A percentile compares a stretch with the other conserved stretches of the same genome.
Evolutionary conservation across 1,140 invertebrate species (phyloP).

Genomic region (Tribolium madens): DNA sequence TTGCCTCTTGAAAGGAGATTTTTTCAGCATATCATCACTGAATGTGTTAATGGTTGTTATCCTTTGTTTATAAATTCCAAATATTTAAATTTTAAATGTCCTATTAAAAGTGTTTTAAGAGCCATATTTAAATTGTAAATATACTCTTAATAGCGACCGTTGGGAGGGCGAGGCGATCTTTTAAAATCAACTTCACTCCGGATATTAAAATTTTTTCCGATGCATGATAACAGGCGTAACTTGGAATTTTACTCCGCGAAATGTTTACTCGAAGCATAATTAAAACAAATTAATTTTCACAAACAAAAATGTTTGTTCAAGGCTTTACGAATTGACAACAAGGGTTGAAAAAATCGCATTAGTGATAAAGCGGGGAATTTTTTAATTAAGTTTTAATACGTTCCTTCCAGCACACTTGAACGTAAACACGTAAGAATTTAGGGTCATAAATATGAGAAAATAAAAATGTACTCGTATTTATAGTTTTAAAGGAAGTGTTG

Average conservation of each 20-base stretch:
- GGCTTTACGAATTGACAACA: too few relatives aligned
- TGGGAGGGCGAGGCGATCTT: conserved; percentile 1
- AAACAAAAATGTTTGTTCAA: background rate
- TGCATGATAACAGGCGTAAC: conserved; percentile 20
- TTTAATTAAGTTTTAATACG: too few relatives aligned
- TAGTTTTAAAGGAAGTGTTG: too few relatives aligned
- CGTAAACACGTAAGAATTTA: too few relatives aligned
- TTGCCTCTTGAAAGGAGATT: background rate
- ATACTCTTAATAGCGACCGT: conserved; percentile 20
- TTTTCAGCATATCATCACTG: conserved; percentile 27
- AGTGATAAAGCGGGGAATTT: too few relatives aligned
- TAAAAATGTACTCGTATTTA: too few relatives aligned
- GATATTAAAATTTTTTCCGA: conserved; percentile 30
- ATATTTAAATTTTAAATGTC: conserved; percentile 39
- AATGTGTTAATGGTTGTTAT: conserved; percentile 37
- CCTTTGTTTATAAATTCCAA: conserved; percentile 28
- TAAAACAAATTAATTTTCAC: background rate
- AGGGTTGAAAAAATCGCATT: too few relatives aligned
- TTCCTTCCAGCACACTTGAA: too few relatives aligned
- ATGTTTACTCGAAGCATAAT: conserved; percentile 10
- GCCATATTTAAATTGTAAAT: conserved; percentile 37
- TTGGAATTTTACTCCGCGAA: background rate
- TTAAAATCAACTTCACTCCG: conserved; percentile 27
- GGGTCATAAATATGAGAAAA: too few relatives aligned
- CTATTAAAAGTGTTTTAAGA: conserved; percentile 38